Percentiles rank a stretch among this genome's conserved stretches.
Evolutionary conservation across 2,113 vertebrate species (phyloP).

Genomic region (Gymnogyps californianus): DNA sequence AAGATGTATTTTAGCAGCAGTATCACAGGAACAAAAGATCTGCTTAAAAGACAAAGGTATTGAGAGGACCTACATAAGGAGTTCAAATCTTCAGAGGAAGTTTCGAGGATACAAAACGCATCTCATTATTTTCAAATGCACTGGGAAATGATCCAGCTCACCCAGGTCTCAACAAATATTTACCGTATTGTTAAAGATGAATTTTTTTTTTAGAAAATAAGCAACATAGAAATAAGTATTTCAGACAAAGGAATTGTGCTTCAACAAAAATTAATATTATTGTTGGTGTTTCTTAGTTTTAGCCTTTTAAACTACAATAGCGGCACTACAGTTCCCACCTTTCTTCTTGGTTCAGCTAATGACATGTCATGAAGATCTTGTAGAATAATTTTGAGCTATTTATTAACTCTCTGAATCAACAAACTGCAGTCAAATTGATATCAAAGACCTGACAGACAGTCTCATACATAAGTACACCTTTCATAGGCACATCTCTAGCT

Average conservation of each 20-base stretch:
- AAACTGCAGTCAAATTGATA: not conserved
- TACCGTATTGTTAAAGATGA: not conserved
- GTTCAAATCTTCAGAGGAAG: not conserved
- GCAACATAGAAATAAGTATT: not conserved
- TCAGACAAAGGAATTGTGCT: not conserved
- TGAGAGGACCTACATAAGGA: not conserved
- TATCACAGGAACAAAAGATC: not conserved
- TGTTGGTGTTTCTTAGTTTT: not conserved
- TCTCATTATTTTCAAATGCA: not conserved
- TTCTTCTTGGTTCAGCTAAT: not conserved
- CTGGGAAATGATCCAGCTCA: not conserved
- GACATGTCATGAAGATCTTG: not conserved
- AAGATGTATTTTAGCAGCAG: not conserved
- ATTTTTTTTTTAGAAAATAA: accelerated
- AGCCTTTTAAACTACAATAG: not conserved
- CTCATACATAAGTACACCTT: not conserved
- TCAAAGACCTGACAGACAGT: not conserved
- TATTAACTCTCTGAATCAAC: slow-evolving; percentile 9
- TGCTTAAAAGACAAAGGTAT: not conserved
- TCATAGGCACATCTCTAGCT: not conserved
- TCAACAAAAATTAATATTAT: not conserved
- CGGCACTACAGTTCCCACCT: not conserved
- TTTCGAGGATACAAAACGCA: not conserved
- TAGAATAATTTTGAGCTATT: not conserved
- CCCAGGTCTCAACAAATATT: not conserved